A percentile compares a stretch with the other conserved stretches of the same genome.
These are phyloP conservation scores for Epirrhoe alternata DNA, from an alignment of 2,888 invertebrate species.

Conservation along the genomic window DNA sequence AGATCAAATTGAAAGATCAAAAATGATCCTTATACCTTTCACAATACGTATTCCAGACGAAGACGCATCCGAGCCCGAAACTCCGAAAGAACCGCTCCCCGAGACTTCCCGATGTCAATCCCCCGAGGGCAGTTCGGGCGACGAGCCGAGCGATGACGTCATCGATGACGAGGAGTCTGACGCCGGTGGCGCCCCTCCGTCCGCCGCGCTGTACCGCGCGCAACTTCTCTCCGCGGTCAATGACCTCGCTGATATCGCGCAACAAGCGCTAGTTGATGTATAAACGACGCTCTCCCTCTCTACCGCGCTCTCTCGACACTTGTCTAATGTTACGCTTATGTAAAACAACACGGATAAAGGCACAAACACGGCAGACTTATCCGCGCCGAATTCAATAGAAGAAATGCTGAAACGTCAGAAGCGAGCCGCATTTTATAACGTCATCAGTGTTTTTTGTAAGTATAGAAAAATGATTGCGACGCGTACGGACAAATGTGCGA, in stretches of 20 bases:
- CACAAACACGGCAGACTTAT: too few species aligned
- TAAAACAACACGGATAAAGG: too few species aligned
- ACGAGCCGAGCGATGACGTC: constrained; percentile 46
- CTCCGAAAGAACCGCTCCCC: constrained; percentile 36
- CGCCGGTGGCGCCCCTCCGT: constrained; percentile 37
- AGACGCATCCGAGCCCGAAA: constrained; percentile 55
- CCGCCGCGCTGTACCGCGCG: constrained; percentile 46
- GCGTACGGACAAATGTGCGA: too few species aligned
- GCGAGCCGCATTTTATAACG: too few species aligned
- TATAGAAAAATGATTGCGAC: too few species aligned
- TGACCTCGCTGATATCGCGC: constrained; percentile 51
- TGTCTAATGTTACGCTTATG: constrained; percentile 41
- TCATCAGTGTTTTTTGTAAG: too few species aligned
- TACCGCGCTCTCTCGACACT: constrained; percentile 33
- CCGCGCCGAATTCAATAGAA: too few species aligned
- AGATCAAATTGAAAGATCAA: too few species aligned
- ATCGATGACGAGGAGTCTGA: constrained; percentile 43
- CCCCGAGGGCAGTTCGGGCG: constrained; percentile 54
- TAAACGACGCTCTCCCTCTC: constrained; percentile 38
- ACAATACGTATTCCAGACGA: constrained; percentile 55
- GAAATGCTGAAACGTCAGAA: too few species aligned
- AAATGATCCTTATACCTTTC: background rate
- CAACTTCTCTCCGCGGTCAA: constrained; percentile 54
- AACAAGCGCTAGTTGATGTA: constrained; percentile 38
- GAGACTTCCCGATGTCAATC: constrained; percentile 43